A percentile compares a stretch with the other conserved stretches of the same genome.
phyloP scores from a whole-genome alignment of 2,888 invertebrate genomes.

The Sarcophaga rosellei region DNA sequence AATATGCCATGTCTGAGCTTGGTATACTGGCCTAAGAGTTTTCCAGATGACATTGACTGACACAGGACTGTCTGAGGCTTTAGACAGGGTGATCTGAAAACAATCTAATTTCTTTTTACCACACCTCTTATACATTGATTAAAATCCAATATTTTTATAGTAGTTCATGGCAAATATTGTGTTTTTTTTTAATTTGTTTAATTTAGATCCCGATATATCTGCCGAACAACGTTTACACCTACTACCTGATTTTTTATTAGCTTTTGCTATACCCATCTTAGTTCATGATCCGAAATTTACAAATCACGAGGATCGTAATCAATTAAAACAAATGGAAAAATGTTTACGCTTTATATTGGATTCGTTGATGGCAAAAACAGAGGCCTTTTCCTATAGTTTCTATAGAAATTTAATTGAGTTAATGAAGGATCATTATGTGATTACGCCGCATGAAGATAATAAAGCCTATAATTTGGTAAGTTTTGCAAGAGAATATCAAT shows the following conservation, averaged over 20 bases:
- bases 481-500: constrained; percentile 57
- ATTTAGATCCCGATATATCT: constrained; percentile 74
- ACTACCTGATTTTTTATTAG: constrained; percentile 98
- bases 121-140: too few species aligned
- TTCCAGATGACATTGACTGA: too few species aligned
- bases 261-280: constrained; percentile 97
- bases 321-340: constrained; percentile 90
- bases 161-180: neutral
- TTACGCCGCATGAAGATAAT: constrained; percentile 90
- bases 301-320: constrained; percentile 87
- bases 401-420: constrained; percentile 96
- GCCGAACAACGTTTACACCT: constrained; percentile 89
- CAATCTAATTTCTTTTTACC: too few species aligned
- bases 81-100: too few species aligned
- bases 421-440: constrained; percentile 96
- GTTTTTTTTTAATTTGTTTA: constrained; percentile 29
- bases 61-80: too few species aligned
- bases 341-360: constrained; percentile 97
- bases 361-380: constrained; percentile 95
- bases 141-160: too few species aligned
- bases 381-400: constrained; percentile 97
- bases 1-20: too few species aligned
- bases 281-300: constrained; percentile 95
- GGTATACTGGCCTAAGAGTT: too few species aligned
- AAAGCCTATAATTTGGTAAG: constrained; percentile 91